Evolutionary conservation across 2,888 invertebrate genomes (phyloP).

Genomic region (Eugnorisma glareosa): DNA sequence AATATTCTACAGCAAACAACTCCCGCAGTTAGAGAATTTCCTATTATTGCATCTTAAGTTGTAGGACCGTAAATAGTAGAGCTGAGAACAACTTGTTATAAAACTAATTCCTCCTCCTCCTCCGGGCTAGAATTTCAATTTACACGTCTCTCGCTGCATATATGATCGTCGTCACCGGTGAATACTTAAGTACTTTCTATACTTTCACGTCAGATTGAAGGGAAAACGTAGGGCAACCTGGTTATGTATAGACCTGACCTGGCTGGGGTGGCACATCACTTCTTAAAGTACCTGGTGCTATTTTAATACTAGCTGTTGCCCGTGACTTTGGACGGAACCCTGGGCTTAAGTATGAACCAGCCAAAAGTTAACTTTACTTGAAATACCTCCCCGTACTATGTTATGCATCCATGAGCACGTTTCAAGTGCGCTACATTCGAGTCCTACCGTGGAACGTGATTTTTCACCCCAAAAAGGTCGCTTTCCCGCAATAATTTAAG

Average conservation of each 20-base stretch:
- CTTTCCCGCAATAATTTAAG: background rate
- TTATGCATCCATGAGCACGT: no score
- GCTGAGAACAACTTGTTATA: conserved; percentile 1
- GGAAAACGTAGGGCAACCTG: conserved; percentile 16
- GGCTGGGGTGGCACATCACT: no score
- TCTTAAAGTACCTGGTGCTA: no score
- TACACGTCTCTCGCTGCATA: conserved; percentile 21
- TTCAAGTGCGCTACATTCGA: no score
- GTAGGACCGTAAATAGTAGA: conserved; percentile 20
- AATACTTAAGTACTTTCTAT: conserved; percentile 13
- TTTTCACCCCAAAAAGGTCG: background rate
- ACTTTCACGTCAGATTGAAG: conserved; percentile 17
- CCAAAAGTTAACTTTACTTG: background rate
- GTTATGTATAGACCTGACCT: no score
- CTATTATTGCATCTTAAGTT: conserved; percentile 1
- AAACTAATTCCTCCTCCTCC: conserved; percentile 28
- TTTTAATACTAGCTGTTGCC: no score
- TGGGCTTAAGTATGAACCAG: background rate
- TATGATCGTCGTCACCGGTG: conserved; percentile 7
- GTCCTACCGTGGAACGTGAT: background rate
- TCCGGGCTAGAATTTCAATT: conserved; percentile 37
- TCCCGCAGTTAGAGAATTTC: background rate
- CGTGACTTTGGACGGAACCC: no score
- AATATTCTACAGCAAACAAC: background rate
- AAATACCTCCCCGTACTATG: no score